These are phyloP conservation scores for Panagrolaimus sp. DNA, from an alignment of 1,140 invertebrate genomes.

Conservation along the genomic window DNA sequence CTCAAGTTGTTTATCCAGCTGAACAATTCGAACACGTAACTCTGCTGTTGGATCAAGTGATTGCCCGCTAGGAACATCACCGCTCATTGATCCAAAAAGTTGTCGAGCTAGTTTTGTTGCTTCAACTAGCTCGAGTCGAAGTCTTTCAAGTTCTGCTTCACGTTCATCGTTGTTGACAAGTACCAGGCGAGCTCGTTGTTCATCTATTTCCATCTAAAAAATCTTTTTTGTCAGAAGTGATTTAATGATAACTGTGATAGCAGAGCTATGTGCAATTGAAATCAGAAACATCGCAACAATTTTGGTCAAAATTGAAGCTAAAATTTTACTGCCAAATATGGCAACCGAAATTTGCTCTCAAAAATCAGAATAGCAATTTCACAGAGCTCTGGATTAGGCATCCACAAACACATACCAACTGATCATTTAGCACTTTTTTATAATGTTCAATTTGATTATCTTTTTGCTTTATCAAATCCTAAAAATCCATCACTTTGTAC, in stretches of 20 bases:
- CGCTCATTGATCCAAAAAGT: constrained; percentile 40
- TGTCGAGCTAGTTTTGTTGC: constrained; percentile 47
- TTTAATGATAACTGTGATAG: too few species aligned
- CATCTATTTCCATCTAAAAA: constrained; percentile 38
- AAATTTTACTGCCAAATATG: too few species aligned
- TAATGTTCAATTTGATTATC: not conserved
- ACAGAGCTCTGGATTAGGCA: too few species aligned
- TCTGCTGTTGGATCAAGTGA: constrained; percentile 33
- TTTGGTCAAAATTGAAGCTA: too few species aligned
- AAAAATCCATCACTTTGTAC: not conserved
- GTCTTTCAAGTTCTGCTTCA: constrained; percentile 47
- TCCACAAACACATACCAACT: not conserved
- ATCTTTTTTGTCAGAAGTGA: too few species aligned
- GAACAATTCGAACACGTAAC: constrained; percentile 45
- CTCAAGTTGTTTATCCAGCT: constrained; percentile 35
- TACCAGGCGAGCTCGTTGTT: constrained; percentile 26
- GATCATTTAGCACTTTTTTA: constrained; percentile 5
- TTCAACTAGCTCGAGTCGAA: constrained; percentile 45
- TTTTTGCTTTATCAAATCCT: not conserved
- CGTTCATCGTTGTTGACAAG: constrained; percentile 37
- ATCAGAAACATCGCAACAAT: too few species aligned
- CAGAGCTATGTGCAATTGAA: too few species aligned
- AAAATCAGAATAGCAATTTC: too few species aligned
- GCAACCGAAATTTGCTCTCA: too few species aligned
- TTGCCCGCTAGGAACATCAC: not conserved